phyloP scores from a whole-genome alignment of 2,113 vertebrate genomes.

The Zapornia atra region DNA sequence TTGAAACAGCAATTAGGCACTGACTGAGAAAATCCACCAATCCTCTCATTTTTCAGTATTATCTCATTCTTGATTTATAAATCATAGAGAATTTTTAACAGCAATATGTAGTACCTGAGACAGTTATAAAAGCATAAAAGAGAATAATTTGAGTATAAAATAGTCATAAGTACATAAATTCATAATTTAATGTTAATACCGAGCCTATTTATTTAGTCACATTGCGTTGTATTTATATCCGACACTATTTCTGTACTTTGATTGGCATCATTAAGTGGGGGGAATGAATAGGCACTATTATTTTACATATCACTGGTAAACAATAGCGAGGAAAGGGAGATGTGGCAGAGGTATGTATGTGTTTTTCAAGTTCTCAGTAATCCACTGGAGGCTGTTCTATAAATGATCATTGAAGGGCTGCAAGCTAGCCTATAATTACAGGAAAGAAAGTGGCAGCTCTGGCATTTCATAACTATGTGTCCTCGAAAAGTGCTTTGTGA shows the following conservation, averaged over 20 bases:
- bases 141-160: constrained; percentile 87
- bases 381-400: constrained; percentile 97
- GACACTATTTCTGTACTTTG: constrained; percentile 84
- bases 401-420: constrained; percentile 99
- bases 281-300: constrained; percentile 88
- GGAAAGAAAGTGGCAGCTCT: constrained; percentile 99
- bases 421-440: constrained; percentile 99
- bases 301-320: constrained; percentile 95
- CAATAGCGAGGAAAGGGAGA: constrained; percentile 87
- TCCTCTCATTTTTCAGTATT: constrained; percentile 87
- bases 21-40: constrained; percentile 87
- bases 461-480: constrained; percentile 99
- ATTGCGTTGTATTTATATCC: constrained; percentile 85
- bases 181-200: constrained; percentile 91
- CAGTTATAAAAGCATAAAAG: constrained; percentile 88
- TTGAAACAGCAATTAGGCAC: constrained; percentile 99
- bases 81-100: constrained; percentile 90
- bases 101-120: constrained; percentile 88
- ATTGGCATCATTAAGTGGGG: constrained; percentile 90
- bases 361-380: constrained; percentile 95
- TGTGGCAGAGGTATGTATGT: constrained; percentile 85
- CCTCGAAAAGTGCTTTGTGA: constrained; percentile 99
- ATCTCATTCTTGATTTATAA: constrained; percentile 96
- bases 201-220: constrained; percentile 82
- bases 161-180: constrained; percentile 87